These are phyloP conservation scores for Phodopus roborovskii DNA, from an alignment of 2,113 vertebrate genomes.

Conservation along the genomic window DNA sequence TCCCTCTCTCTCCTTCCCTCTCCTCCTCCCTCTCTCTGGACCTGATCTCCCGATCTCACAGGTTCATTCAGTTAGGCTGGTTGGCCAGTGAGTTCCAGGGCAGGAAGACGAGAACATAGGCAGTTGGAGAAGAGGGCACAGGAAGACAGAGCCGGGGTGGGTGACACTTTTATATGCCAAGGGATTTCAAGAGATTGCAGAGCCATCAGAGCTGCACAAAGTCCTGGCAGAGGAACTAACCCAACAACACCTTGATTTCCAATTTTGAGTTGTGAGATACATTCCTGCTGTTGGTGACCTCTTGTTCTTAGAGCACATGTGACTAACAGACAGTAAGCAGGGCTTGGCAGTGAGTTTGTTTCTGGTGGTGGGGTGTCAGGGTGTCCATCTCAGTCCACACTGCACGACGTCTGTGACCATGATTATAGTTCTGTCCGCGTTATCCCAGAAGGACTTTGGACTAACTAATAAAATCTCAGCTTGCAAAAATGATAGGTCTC, in stretches of 20 bases:
- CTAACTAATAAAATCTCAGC: neutral
- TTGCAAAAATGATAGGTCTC: neutral
- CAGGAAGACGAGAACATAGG: neutral
- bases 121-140: neutral
- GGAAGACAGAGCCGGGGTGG: neutral
- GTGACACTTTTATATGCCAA: neutral
- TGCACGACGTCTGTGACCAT: accelerated
- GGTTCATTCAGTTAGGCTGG: neutral
- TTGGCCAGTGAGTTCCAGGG: too few species aligned
- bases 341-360: accelerated
- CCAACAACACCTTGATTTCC: neutral
- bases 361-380: too few species aligned
- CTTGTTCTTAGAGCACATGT: too few species aligned
- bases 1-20: accelerated
- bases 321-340: neutral
- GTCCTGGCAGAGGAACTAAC: neutral
- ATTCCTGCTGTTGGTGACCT: accelerated
- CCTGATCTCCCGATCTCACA: neutral
- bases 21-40: neutral
- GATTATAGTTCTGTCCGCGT: neutral
- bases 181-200: neutral
- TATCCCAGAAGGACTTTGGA: neutral
- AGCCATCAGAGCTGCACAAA: neutral
- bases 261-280: accelerated
- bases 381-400: accelerated